Evolutionary conservation across 2,113 vertebrate species (phyloP), one percentile per base, ranked within the genome.

Genomic region (Zosterops japonicus): DNA sequence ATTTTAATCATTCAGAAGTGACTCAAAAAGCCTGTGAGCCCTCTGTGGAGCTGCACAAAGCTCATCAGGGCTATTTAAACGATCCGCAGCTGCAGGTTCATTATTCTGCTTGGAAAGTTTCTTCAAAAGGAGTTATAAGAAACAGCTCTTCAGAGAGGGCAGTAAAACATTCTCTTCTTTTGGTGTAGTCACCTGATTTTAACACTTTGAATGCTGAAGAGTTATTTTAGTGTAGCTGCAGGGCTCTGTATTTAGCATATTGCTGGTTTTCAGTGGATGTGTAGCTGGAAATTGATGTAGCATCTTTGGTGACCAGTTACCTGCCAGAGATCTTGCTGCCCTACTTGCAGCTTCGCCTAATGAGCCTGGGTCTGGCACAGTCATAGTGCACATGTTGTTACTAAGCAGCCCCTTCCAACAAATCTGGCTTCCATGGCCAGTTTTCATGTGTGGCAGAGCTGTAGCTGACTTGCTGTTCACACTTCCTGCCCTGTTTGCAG

Each of bases 401-500:
- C 33, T 2, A 0, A 81, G 39, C 39, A 39, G 39, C 6, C 47
- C 50, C 41, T 82, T 52, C 39, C 59, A 33, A 33, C 17, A 35
- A 49, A 44, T 19, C 14, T 7, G 29, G 41, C 20, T 41, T 24
- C 0, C 0, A 17, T 17, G n/a, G 22, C 11, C 39, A 33, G 4
- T 60, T 78, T 82, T 41, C 36, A 10, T 4, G 3, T 0, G 7
- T 28, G 49, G 8, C 64, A 70, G 56, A 59, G 65, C 12, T 18
- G 42, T 2, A 20, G 39, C 35, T 55, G 59, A 53, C n/a, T 39
- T 57, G 50, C 5, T 3, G 17, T 11, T 20, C 17, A 4, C 0
- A 0, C 20, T 31, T 80, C 35, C 46, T 69, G 11, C 46, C 21
- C 33, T 31, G 0, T 25, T 60, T 69, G 14, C 1, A 1, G 5